A percentile compares a stretch with the other conserved stretches of the same genome.
phyloP scores from a whole-genome alignment of 2,113 vertebrate species.

The Rhinoderma darwinii region DNA sequence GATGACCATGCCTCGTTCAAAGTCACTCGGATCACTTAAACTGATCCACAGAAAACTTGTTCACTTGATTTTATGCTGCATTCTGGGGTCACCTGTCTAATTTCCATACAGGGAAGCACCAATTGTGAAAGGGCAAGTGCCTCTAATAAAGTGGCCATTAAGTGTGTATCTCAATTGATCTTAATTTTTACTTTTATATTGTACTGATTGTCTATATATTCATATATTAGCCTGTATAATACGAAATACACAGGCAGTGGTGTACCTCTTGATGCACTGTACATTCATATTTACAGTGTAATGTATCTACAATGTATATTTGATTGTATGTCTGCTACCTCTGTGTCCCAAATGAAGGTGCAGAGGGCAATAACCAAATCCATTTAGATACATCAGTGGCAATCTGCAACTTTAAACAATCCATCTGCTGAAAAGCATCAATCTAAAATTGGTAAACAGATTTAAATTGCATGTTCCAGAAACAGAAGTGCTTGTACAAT shows the following conservation, averaged over 20 bases:
- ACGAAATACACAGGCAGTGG: too few species aligned
- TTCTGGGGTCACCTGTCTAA: too few species aligned
- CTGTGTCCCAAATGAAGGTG: neutral
- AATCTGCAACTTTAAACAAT: neutral
- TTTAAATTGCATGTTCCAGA: constrained; percentile 40
- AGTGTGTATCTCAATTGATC: neutral
- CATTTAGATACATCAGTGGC: neutral
- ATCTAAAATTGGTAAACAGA: constrained; percentile 42
- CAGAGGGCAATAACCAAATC: neutral
- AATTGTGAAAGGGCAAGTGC: too few species aligned
- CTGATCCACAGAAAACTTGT: too few species aligned
- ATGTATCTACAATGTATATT: neutral
- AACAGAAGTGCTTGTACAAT: constrained; percentile 47
- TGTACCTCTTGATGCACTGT: neutral
- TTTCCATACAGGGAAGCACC: too few species aligned
- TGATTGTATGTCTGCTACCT: neutral
- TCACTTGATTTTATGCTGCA: too few species aligned
- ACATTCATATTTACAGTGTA: neutral
- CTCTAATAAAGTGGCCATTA: too few species aligned
- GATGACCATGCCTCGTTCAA: too few species aligned
- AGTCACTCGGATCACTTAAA: too few species aligned
- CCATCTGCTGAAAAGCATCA: neutral
- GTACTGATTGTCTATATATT: neutral
- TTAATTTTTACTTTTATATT: neutral
- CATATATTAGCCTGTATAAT: neutral